Evolutionary conservation across 1,140 invertebrate genomes (phyloP), one percentile per base, ranked within the genome.

Genomic region (Teleopsis dalmanni): DNA sequence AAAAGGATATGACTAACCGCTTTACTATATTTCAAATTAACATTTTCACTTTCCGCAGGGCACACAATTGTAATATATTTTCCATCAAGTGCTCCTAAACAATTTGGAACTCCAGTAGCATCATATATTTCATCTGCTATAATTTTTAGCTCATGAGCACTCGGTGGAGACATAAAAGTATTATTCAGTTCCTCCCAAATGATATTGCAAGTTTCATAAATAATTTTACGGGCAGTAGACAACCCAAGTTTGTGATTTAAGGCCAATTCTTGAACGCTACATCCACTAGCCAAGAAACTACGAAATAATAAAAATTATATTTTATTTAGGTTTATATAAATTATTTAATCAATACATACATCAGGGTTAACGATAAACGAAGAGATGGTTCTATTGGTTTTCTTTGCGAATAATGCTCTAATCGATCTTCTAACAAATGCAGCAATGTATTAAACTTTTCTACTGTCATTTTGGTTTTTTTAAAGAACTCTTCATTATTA

Each of bases 141-240:
- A n/a, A 4, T 35, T 13, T 35, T 35, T 16, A 13, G 18, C 5
- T 35, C 5, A 4, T 35, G 33, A 13, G 5, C 13, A 5, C 18
- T 40, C 11, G 37, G 18, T 11, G 13, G 37, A 11, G 18, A 6
- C 4, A 40, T 11, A 18, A 13, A 40, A 19, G 6, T 13, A 6
- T 13, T 18, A 40, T 40, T 14, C 3, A 40, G 37, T 10, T 40
- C 7, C 6, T 40, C 22, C 37, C 18, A 40, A 40, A 40, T 40
- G 9, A 21, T 6, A 40, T 40, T 6, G 18, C 37, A 40, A 18
- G 37, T 40, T 40, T 40, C 37, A 40, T 40, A 40, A 16, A 40
- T 9, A 19, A 40, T 21, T n/a, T 23, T 19, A 9, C 18, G 14
- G 5, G 22, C 19, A 19, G 9, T 40, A 1, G 37, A 40, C 7